Evolutionary conservation across 2,113 vertebrate genomes (phyloP), one percentile per base, ranked within the genome.

Genomic region (Ctenomys sociabilis): DNA sequence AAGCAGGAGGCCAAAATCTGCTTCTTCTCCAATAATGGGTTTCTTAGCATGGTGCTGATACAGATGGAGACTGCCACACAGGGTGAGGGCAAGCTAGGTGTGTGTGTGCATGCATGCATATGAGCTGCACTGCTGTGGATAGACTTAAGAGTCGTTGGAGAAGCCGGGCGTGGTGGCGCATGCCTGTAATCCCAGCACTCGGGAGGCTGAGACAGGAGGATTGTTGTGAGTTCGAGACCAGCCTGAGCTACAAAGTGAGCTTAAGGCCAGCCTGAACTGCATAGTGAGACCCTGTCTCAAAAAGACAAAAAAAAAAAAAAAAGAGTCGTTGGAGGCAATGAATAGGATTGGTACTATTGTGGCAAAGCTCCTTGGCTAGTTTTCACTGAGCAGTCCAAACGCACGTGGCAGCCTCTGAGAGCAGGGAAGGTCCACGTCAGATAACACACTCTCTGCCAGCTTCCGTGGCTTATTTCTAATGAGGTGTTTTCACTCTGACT

Each of bases 401-500:
- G 16, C 10, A 45, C 4, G 3, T 0, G 59, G 66, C 17, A 35
- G 81, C 3, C 30, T 75, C 82, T 9, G 61, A 32, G 63, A 57
- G 57, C 72, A 45, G 3, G n/a, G 37, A 91, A 49, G 49, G 49
- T 37, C 81, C 28, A 37, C 37, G 68, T n/a, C n/a, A 66, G 43
- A 3, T 7, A 72, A 88, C 26, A 77, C 22, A 45, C 77, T 93
- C 78, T 80, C 22, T 88, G 80, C 24, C 91, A 66, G 97, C 52
- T 28, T 78, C 30, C 35, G 68, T 84, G 90, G 59, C 11, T 81
- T 82, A 91, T 52, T 54, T 11, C 24, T 59, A 12, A 80, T 1
- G 84, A 84, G 40, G 91, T 93, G 81, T 85, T 97, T 96, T 43
- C 59, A 45, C 92, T 43, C 91, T 75, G 83, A 97, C 93, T 32